Percentiles rank a stretch among this genome's conserved stretches.
phyloP scores from a whole-genome alignment of 1,140 invertebrate genomes.

The Galleria mellonella region DNA sequence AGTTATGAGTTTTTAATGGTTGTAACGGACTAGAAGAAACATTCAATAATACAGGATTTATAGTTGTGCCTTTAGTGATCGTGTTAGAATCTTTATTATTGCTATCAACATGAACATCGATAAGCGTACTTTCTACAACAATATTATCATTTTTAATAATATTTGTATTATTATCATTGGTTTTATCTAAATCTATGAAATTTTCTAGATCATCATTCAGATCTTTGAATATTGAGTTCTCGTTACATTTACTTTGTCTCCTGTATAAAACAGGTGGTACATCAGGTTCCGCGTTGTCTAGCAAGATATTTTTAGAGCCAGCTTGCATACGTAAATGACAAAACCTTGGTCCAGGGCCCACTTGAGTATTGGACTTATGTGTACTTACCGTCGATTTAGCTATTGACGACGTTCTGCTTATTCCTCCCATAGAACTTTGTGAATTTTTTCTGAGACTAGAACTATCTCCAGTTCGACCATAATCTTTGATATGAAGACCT shows the following conservation, averaged over 20 bases:
- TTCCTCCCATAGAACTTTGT: slow-evolving; percentile 61
- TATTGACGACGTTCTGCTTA: slow-evolving; percentile 65
- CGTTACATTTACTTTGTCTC: slow-evolving; percentile 69
- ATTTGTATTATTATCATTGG: slow-evolving; percentile 33
- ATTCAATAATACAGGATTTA: slow-evolving; percentile 58
- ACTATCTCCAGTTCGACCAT: slow-evolving; percentile 28
- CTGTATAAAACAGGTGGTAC: slow-evolving; percentile 81
- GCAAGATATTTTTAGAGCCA: slow-evolving; percentile 84
- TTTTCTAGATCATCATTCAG: slow-evolving; percentile 53
- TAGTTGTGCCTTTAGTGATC: slow-evolving; percentile 31
- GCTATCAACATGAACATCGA: slow-evolving; percentile 62
- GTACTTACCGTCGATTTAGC: slow-evolving; percentile 66
- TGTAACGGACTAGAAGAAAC: slow-evolving; percentile 61
- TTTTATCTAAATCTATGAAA: slow-evolving; percentile 54
- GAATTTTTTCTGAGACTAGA: slow-evolving; percentile 53
- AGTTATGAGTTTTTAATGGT: slow-evolving; percentile 60
- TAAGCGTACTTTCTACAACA: slow-evolving; percentile 61
- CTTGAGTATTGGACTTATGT: slow-evolving; percentile 64
- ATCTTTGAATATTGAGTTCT: slow-evolving; percentile 65
- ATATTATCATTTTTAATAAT: slow-evolving; percentile 42
- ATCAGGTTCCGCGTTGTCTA: slow-evolving; percentile 83
- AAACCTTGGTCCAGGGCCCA: slow-evolving; percentile 78
- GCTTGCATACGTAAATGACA: slow-evolving; percentile 83
- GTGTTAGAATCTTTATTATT: slow-evolving; percentile 46
- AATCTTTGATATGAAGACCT: slow-evolving; percentile 32